phyloP scores from a whole-genome alignment of 2,888 invertebrate genomes.

The Drosophila mercatorum region DNA sequence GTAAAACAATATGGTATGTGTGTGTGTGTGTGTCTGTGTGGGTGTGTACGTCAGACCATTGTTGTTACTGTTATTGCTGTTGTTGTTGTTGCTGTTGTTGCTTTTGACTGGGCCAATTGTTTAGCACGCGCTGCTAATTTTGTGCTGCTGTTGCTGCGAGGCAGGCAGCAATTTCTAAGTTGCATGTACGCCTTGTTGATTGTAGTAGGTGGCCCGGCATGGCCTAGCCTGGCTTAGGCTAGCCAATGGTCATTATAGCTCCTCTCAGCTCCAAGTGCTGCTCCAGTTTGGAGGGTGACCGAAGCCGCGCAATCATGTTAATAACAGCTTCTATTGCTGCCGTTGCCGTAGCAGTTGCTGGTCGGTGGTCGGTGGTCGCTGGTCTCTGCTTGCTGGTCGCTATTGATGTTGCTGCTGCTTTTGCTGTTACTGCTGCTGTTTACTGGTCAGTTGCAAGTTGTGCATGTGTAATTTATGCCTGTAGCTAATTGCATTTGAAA shows the following conservation, averaged over 20 bases:
- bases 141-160: conserved; percentile 63
- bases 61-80: conserved; percentile 43
- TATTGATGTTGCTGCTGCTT: neutral
- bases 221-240: conserved; percentile 17
- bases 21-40: conserved; percentile 36
- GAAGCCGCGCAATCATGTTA: conserved; percentile 72
- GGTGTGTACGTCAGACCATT: conserved; percentile 53
- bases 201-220: conserved; percentile 69
- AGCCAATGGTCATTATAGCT: conserved; percentile 50
- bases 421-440: conserved; percentile 39
- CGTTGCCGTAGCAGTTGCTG: conserved; percentile 42
- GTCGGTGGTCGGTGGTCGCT: conserved; percentile 41
- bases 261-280: conserved; percentile 20
- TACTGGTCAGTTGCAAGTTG: conserved; percentile 62
- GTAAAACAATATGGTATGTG: conserved; percentile 74
- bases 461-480: conserved; percentile 73
- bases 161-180: conserved; percentile 77
- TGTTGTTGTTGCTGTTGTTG: conserved; percentile 42
- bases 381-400: conserved; percentile 31
- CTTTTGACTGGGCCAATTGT: conserved; percentile 67
- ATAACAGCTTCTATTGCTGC: conserved; percentile 65
- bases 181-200: conserved; percentile 82
- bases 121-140: conserved; percentile 81
- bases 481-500: conserved; percentile 76
- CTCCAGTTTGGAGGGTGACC: conserved; percentile 60